These are phyloP conservation scores for Lasioglossum leucozonium DNA, from an alignment of 2,888 invertebrate species.

Conservation along the genomic window DNA sequence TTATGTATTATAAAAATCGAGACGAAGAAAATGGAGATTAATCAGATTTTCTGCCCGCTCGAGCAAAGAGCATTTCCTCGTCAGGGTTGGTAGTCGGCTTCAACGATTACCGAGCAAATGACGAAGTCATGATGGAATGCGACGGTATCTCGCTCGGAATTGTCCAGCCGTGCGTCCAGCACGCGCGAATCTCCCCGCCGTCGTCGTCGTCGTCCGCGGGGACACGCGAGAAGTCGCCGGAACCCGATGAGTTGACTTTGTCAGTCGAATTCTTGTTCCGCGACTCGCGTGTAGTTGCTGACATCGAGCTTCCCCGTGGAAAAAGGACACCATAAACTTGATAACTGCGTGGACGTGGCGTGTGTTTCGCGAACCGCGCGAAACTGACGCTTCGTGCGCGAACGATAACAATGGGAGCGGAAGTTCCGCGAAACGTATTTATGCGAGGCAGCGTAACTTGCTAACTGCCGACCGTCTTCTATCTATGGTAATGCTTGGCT, in stretches of 20 bases:
- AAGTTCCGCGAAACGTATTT: constrained; percentile 38
- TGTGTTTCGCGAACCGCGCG: constrained; percentile 12
- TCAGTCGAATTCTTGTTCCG: constrained; percentile 44
- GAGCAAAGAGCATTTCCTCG: constrained; percentile 15
- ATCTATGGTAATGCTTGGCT: constrained; percentile 22
- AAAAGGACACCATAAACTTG: constrained; percentile 4
- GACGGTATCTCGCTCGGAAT: constrained; percentile 72
- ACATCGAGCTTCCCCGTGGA: constrained; percentile 16
- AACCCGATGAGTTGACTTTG: constrained; percentile 35
- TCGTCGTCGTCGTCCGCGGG: constrained; percentile 57
- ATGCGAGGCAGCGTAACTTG: constrained; percentile 30
- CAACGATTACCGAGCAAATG: constrained; percentile 70
- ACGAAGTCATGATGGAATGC: constrained; percentile 80
- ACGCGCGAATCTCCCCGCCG: constrained; percentile 68
- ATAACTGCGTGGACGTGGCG: background rate
- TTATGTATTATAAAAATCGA: background rate
- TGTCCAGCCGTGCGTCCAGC: constrained; percentile 51
- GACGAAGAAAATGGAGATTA: background rate
- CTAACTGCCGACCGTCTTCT: constrained; percentile 10
- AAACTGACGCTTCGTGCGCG: constrained; percentile 13
- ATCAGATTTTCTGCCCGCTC: background rate
- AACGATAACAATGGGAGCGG: constrained; percentile 49
- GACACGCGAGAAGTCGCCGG: constrained; percentile 54
- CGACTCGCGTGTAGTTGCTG: constrained; percentile 48
- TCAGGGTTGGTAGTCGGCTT: constrained; percentile 35